Base-by-base conservation (phyloP, 2,113 vertebrate genomes). In the Myotis yumanensis region DNA sequence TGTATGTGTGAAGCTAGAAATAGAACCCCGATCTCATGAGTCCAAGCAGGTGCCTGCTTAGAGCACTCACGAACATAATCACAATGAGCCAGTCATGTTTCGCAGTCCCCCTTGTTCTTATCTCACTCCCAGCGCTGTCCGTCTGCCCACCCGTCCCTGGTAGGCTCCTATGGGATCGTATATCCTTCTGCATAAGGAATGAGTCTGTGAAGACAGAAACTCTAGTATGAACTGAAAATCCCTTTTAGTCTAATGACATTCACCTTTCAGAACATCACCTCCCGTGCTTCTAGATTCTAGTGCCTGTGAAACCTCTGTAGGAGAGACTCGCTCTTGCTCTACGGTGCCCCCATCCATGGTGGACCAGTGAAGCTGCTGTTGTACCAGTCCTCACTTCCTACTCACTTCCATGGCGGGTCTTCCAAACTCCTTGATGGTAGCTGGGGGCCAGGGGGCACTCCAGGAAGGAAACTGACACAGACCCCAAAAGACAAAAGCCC, bases 301-400 rank as follows among this genome's bases (percentile, higher is more conserved):
- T 14, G 17, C 35, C 79, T 0, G 1, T 46, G 30, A 75, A 64
- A 90, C 22, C 32, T 46, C 48, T 16, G 25, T 54, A 64, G 4
- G 16, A 16, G 5, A 59, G 35, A 30, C 0, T 0, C 3, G 1
- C 11, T 89, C 3, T 84, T 85, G 84, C 9, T 25, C 77, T 76
- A 14, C 1, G 1, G 12, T 64, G 17, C 68, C 72, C 9, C 11
- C 6, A 0, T 12, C 11, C 8, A 0, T 10, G 22, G 16, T 1
- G 12, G 35, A 57, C 25, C 4, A 43, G 18, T 2, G 0, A 12
- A 0, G 2, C 4, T 71, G 48, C 20, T 79, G 3, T 40, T 93
- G 3, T 68, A 25, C n/a, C 7, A 35, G 17, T 77, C 30, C 7
- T 91, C 23, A 52, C 18, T 64, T 88, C 15, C 62, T 52, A 2